Evolutionary conservation across 2,113 vertebrate species (phyloP).

Genomic region (Eublepharis macularius): DNA sequence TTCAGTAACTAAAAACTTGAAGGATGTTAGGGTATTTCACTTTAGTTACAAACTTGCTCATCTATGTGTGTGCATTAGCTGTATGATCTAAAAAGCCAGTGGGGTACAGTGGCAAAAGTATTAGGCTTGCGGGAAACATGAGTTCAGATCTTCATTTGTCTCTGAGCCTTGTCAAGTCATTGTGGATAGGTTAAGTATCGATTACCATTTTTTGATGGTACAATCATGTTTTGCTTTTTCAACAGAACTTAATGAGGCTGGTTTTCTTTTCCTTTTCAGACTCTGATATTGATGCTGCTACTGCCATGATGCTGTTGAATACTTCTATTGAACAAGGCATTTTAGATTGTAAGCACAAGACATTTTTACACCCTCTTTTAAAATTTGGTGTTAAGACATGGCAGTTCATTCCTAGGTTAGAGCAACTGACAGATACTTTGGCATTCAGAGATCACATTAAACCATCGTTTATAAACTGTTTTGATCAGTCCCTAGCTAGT

Average conservation of each 20-base stretch:
- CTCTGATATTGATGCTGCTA: constrained; percentile 98
- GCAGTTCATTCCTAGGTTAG: neutral
- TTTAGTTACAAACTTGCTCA: neutral
- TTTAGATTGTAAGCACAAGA: constrained; percentile 90
- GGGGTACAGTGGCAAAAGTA: neutral
- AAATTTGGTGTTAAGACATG: neutral
- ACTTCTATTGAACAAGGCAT: constrained; percentile 95
- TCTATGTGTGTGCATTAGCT: neutral
- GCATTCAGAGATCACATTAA: neutral
- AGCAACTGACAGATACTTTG: neutral
- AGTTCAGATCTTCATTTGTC: neutral
- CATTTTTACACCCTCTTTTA: constrained; percentile 21
- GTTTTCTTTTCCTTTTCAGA: constrained; percentile 81
- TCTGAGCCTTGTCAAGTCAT: neutral
- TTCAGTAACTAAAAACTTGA: neutral
- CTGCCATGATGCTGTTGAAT: constrained; percentile 99
- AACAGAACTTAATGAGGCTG: constrained; percentile 18
- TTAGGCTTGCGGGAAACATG: neutral
- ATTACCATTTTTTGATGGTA: too few species aligned
- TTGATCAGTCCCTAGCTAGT: too few species aligned
- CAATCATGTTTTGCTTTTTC: neutral
- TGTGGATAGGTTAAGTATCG: too few species aligned
- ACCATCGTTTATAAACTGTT: too few species aligned
- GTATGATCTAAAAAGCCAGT: neutral
- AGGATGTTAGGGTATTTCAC: neutral